Base-by-base conservation (phyloP, 2,888 invertebrate species). In the Galeopsomyia nigrocyanea region DNA sequence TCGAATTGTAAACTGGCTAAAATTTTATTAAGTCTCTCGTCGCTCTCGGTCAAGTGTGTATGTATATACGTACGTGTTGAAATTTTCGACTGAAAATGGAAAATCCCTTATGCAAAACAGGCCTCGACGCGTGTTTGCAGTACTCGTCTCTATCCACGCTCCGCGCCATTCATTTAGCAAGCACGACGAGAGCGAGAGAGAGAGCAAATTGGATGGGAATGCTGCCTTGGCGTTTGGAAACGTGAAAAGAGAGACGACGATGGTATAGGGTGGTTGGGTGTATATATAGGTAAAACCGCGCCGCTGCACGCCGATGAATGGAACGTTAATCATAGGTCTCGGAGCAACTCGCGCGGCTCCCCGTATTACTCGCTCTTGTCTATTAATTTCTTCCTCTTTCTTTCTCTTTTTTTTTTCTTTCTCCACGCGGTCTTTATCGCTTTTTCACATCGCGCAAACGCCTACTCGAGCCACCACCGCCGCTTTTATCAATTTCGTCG, bases 281-380 rank as follows among this genome's bases (percentile, higher is more conserved):
- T n/a, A n/a, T n/a, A n/a, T n/a, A 75, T 77, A 73, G 72, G 70
- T 79, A 77, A 81, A n/a, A n/a, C n/a, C n/a, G n/a, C n/a, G 79
- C 79, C 63, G 68, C 26, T 26, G 26, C 26, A 26, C 39, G 39
- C 64, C 78, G 75, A 71, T 80, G 81, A 82, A 82, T 80, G 77
- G 78, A 26, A 77, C 78, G 79, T 80, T 82, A 80, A 82, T 82
- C 79, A 81, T 73, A 71, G 60, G 49, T 65, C 61, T 53, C n/a
- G 31, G n/a, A 19, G 6, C 22, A 26, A 26, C 26, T 26, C 22
- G 22, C 50, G 47, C 61, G 47, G 31, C 71, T 65, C 53, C 39
- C 71, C 39, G 61, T 56, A 61, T 66, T 71, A 71, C 71, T 46
- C 55, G 16, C 22, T 17, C 14, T 58, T 46, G 46, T 64, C 56